Percentiles rank a stretch among this genome's conserved stretches.
Conservation (phyloP, 2,113 vertebrate genomes). For the Brachionichthys hirsutus region DNA sequence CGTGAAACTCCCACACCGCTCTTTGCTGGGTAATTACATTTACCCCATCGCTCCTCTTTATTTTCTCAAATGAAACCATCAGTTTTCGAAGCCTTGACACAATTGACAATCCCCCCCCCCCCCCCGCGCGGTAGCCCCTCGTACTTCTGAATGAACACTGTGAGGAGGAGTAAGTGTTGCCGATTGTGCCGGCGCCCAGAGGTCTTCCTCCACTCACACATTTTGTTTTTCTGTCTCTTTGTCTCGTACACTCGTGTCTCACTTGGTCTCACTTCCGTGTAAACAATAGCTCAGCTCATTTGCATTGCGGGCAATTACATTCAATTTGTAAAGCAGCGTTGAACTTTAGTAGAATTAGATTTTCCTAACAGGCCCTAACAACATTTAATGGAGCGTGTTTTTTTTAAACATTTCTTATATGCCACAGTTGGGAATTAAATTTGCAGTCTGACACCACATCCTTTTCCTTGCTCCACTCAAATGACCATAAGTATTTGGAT, state of each 20-base stretch:
- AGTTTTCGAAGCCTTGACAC: constrained; percentile 65
- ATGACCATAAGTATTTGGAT: no score
- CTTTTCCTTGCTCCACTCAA: no score
- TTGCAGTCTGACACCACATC: no score
- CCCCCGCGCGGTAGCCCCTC: constrained; percentile 28
- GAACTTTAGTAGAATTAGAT: constrained; percentile 75
- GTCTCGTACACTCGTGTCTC: constrained; percentile 9
- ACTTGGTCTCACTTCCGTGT: constrained; percentile 50
- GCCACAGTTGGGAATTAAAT: constrained; percentile 56
- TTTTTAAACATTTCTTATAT: constrained; percentile 70
- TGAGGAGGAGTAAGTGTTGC: constrained; percentile 26
- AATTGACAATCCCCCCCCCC: constrained; percentile 54
- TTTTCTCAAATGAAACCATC: constrained; percentile 58
- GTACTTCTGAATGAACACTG: constrained; percentile 57
- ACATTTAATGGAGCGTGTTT: constrained; percentile 74
- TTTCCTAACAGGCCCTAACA: constrained; percentile 69
- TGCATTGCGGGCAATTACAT: constrained; percentile 74
- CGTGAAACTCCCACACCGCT: constrained; percentile 69
- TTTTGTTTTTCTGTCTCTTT: constrained; percentile 29
- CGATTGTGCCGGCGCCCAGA: constrained; percentile 45
- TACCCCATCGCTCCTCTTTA: constrained; percentile 35
- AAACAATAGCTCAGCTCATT: constrained; percentile 61
- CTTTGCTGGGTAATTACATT: constrained; percentile 70
- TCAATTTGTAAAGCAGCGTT: constrained; percentile 71
- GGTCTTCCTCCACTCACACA: constrained; percentile 33